A percentile compares a stretch with the other conserved stretches of the same genome.
phyloP scores from a whole-genome alignment of 2,797 vertebrate species.

The Microctenopoma lineatum region DNA sequence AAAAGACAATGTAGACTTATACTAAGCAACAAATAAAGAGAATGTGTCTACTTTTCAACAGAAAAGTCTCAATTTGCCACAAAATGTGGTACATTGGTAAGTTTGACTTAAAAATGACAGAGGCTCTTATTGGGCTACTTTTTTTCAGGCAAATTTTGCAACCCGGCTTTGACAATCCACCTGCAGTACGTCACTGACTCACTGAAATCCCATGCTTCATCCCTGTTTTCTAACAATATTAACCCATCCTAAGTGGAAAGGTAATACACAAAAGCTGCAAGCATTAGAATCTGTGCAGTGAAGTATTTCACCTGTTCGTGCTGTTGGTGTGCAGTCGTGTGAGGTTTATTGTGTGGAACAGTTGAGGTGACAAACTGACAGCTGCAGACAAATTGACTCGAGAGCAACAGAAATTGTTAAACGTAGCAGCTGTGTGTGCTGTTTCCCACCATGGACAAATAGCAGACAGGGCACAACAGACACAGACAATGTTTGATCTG shows the following conservation, averaged over 20 bases:
- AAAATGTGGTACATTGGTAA: too few relatives aligned
- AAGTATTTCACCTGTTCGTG: slow-evolving; percentile 30
- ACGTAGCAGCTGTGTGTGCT: slow-evolving; percentile 53
- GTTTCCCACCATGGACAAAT: background rate
- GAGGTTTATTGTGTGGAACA: slow-evolving; percentile 64
- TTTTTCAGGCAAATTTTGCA: too few relatives aligned
- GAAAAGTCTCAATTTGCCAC: too few relatives aligned
- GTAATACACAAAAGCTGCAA: background rate
- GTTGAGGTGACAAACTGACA: slow-evolving; percentile 71
- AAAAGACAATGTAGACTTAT: too few relatives aligned
- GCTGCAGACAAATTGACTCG: slow-evolving; percentile 56
- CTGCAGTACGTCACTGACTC: background rate
- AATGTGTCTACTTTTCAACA: too few relatives aligned
- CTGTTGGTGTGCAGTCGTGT: slow-evolving; percentile 33
- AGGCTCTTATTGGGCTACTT: too few relatives aligned
- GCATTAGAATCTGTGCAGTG: too few relatives aligned
- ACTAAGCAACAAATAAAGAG: too few relatives aligned
- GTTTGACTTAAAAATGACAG: too few relatives aligned
- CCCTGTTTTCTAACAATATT: background rate
- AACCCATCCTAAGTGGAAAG: background rate
- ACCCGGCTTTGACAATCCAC: background rate
- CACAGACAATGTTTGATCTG: background rate
- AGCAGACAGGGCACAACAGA: background rate
- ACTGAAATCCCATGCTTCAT: background rate
- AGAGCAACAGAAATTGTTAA: slow-evolving; percentile 51